Evolutionary conservation across 2,113 vertebrate genomes (phyloP).

Genomic region (Chionomys nivalis): DNA sequence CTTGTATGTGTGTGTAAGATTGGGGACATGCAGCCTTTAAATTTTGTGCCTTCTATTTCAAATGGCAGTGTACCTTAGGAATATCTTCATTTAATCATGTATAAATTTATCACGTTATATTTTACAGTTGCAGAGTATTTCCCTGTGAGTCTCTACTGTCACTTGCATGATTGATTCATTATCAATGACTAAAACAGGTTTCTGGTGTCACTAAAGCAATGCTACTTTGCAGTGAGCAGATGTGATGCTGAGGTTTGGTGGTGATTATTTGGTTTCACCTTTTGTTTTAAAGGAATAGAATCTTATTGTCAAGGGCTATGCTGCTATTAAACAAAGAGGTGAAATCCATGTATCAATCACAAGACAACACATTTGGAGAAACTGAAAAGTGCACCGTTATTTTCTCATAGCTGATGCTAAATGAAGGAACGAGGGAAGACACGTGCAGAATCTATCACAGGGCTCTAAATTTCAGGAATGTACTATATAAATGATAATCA

Average conservation of each 20-base stretch:
- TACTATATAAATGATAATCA: neutral
- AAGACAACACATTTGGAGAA: neutral
- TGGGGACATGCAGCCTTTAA: neutral
- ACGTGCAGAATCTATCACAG: neutral
- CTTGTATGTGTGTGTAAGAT: neutral
- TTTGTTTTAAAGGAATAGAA: neutral
- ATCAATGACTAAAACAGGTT: neutral
- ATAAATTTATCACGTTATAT: neutral
- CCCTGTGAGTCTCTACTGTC: neutral
- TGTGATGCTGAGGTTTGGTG: neutral
- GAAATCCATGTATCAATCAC: neutral
- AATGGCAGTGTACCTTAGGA: neutral
- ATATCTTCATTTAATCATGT: neutral
- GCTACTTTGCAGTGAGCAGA: neutral
- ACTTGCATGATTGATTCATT: neutral
- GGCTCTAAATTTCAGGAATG: neutral
- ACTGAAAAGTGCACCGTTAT: neutral
- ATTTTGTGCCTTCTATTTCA: constrained; percentile 4
- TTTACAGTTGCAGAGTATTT: neutral
- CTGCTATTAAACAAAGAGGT: neutral
- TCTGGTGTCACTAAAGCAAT: neutral
- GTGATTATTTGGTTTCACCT: neutral
- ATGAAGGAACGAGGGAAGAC: neutral
- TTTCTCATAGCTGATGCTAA: neutral
- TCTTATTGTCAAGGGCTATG: neutral